These are phyloP conservation scores for Melanotaenia parkinsoni DNA, from an alignment of 2,797 vertebrate genomes.

Conservation along the genomic window DNA sequence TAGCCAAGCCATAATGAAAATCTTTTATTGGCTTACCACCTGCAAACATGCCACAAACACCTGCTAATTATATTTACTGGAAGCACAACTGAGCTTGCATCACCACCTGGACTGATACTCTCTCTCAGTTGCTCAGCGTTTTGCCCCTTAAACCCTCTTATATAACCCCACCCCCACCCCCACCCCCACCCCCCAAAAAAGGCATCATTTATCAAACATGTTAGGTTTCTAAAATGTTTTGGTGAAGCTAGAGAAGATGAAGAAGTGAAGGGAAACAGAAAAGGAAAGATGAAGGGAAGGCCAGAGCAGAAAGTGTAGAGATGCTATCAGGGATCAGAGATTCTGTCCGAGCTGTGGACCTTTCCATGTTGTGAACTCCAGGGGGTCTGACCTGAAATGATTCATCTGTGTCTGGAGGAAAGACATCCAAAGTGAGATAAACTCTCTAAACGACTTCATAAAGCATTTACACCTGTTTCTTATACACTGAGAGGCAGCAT, in stretches of 20 bases:
- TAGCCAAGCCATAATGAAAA: slow-evolving; percentile 18
- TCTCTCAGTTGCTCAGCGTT: slow-evolving; percentile 12
- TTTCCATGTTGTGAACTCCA: slow-evolving; percentile 69
- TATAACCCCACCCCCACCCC: neutral
- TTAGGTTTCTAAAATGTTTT: slow-evolving; percentile 46
- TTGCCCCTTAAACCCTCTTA: slow-evolving; percentile 7
- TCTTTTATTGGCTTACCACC: slow-evolving; percentile 28
- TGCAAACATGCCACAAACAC: slow-evolving; percentile 9
- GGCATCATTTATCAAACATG: slow-evolving; percentile 55
- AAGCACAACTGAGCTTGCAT: slow-evolving; percentile 25
- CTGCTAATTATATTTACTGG: slow-evolving; percentile 31
- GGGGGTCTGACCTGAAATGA: slow-evolving; percentile 72
- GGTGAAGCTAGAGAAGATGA: slow-evolving; percentile 35
- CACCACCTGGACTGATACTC: slow-evolving; percentile 30
- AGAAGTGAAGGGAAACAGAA: slow-evolving; percentile 53
- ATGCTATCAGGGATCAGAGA: slow-evolving; percentile 77
- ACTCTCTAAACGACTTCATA: slow-evolving; percentile 64
- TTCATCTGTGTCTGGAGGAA: slow-evolving; percentile 63
- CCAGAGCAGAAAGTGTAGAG: slow-evolving; percentile 64
- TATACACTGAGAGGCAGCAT: slow-evolving; percentile 38
- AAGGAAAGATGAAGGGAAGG: slow-evolving; percentile 64
- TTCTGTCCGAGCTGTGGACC: slow-evolving; percentile 64
- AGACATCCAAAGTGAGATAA: slow-evolving; percentile 68
- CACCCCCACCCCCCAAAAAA: slow-evolving; percentile 8
- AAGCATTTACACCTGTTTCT: slow-evolving; percentile 58